Percentiles rank a stretch among this genome's conserved stretches.
These are phyloP conservation scores for Sander vitreus DNA, from an alignment of 2,113 vertebrate genomes.

Conservation along the genomic window DNA sequence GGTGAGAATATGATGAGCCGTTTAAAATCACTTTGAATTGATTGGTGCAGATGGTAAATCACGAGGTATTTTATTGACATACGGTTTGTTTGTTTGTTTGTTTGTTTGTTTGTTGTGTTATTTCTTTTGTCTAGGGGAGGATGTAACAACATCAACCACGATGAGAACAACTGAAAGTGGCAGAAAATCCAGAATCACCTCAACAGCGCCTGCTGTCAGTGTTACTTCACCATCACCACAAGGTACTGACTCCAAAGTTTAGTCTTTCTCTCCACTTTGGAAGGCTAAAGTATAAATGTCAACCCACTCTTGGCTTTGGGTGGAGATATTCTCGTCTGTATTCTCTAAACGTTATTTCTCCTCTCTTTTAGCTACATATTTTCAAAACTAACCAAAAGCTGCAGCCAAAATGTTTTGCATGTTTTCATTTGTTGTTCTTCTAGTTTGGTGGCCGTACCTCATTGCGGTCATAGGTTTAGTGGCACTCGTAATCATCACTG, in stretches of 20 bases:
- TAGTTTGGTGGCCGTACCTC: not conserved
- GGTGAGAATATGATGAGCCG: too few species aligned
- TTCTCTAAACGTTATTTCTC: too few species aligned
- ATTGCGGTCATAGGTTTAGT: not conserved
- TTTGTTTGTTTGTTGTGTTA: too few species aligned
- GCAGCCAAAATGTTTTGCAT: not conserved
- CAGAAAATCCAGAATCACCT: too few species aligned
- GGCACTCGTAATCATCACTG: not conserved
- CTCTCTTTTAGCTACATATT: not conserved
- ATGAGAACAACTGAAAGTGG: not conserved
- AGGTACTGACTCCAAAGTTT: not conserved
- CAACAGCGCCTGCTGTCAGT: rapidly evolving
- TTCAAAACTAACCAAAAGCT: not conserved
- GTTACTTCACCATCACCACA: not conserved
- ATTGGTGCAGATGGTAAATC: too few species aligned
- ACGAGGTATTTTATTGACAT: not conserved
- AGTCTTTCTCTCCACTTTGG: not conserved
- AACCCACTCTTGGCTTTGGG: not conserved
- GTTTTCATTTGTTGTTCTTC: not conserved
- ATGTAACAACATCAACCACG: not conserved
- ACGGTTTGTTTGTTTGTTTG: not conserved
- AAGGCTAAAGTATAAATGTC: not conserved
- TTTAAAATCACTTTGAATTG: too few species aligned
- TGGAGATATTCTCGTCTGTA: too few species aligned
- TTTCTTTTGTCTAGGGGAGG: not conserved